These are phyloP conservation scores for Glareola pratincola DNA, from an alignment of 2,113 vertebrate genomes.

Conservation along the genomic window DNA sequence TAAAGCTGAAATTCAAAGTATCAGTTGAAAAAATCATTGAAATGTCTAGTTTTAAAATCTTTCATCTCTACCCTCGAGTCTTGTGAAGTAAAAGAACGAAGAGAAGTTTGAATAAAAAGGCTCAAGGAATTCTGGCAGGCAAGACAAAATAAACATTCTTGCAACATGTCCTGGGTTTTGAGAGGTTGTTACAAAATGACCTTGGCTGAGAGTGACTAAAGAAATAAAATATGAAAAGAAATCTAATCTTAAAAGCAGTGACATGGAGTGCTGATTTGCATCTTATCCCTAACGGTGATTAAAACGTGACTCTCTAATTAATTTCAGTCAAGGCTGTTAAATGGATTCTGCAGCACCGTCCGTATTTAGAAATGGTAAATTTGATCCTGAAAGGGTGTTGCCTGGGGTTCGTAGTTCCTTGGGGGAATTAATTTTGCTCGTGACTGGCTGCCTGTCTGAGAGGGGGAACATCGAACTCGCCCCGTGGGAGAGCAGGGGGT, in stretches of 20 bases:
- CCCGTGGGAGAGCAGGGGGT: accelerated
- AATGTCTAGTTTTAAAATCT: neutral
- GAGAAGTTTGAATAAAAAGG: neutral
- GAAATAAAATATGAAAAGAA: neutral
- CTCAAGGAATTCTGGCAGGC: slow-evolving; percentile 6
- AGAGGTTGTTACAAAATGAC: neutral
- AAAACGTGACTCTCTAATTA: slow-evolving; percentile 1
- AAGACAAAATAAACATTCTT: neutral
- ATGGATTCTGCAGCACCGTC: neutral
- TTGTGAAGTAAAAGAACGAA: neutral
- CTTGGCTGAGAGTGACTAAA: neutral
- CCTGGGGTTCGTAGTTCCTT: neutral
- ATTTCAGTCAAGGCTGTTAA: neutral
- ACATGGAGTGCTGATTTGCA: neutral
- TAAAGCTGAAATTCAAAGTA: slow-evolving; percentile 3
- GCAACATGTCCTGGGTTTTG: neutral
- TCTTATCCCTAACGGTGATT: neutral
- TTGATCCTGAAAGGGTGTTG: neutral
- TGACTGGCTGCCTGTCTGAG: neutral
- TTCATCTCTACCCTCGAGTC: neutral
- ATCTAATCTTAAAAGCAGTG: neutral
- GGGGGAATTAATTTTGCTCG: neutral
- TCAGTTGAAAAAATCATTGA: neutral
- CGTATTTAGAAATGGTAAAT: neutral
- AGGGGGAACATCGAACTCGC: neutral